phyloP scores from a whole-genome alignment of 2,797 vertebrate species.

The Bucorvus abyssinicus region DNA sequence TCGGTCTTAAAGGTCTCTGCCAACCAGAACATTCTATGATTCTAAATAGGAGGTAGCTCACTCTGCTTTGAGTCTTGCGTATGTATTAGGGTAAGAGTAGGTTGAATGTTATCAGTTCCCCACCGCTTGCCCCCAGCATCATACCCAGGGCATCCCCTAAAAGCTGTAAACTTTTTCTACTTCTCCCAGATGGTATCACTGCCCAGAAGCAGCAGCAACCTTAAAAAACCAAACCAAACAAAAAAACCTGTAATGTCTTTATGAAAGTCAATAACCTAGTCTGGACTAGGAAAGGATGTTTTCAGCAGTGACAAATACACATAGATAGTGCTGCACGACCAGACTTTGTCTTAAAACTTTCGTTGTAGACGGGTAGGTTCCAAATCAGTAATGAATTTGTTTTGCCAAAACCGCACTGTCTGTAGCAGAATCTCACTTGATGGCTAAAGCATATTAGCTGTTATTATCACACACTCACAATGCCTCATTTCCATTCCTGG shows the following conservation, averaged over 20 bases:
- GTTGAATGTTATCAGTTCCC: not conserved
- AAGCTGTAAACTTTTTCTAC: not conserved
- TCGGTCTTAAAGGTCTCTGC: no score
- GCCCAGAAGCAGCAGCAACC: not conserved
- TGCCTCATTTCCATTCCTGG: not conserved
- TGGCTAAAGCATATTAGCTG: not conserved
- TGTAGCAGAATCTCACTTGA: not conserved
- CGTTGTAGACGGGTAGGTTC: not conserved
- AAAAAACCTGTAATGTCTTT: not conserved
- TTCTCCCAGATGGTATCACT: not conserved
- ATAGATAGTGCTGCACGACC: not conserved
- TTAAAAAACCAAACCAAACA: not conserved
- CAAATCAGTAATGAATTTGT: not conserved
- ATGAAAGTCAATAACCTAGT: not conserved
- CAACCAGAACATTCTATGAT: no score
- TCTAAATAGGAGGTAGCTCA: not conserved
- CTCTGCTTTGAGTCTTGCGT: not conserved
- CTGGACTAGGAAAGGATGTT: not conserved
- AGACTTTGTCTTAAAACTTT: not conserved
- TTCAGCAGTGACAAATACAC: not conserved
- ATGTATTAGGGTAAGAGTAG: not conserved
- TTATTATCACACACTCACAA: not conserved
- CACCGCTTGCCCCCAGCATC: not conserved
- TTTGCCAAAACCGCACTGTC: not conserved
- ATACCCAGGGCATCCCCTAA: not conserved